These are phyloP conservation scores for Delphinus delphis DNA, from an alignment of 2,113 vertebrate genomes.

Conservation along the genomic window DNA sequence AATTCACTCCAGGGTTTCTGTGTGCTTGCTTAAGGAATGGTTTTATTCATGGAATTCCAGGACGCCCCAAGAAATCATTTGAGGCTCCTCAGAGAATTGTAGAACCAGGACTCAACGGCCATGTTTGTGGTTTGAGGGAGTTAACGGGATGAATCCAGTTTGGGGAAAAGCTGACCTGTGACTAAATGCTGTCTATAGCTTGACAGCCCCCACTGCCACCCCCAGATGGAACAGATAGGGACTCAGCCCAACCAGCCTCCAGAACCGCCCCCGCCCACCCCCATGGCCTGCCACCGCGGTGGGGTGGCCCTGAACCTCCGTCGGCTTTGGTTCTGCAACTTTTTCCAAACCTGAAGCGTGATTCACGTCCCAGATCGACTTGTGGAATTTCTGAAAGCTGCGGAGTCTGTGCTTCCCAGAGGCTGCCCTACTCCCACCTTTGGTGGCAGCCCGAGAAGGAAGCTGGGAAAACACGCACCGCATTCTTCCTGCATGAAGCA, in stretches of 20 bases:
- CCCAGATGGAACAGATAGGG: background rate
- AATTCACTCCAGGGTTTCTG: rapidly evolving
- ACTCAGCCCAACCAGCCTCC: background rate
- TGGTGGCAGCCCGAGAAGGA: background rate
- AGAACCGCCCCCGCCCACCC: background rate
- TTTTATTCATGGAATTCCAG: background rate
- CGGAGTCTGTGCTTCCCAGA: background rate
- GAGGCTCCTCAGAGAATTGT: too few relatives aligned
- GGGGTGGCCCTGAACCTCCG: conserved; percentile 18
- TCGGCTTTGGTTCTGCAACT: conserved; percentile 16
- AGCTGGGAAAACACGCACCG: rapidly evolving
- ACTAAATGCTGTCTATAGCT: background rate
- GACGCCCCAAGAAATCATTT: rapidly evolving
- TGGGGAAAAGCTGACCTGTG: background rate
- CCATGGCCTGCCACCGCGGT: background rate
- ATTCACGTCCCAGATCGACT: conserved; percentile 50
- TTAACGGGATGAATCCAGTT: background rate
- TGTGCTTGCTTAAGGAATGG: rapidly evolving
- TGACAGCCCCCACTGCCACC: rapidly evolving
- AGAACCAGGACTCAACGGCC: rapidly evolving
- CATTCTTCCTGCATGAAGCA: background rate
- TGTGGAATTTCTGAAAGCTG: conserved; percentile 39
- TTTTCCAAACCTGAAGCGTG: conserved; percentile 63
- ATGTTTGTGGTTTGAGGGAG: rapidly evolving
- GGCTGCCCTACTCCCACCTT: background rate